phyloP scores from a whole-genome alignment of 2,888 invertebrate genomes.

The Tolmerus cingulatus region DNA sequence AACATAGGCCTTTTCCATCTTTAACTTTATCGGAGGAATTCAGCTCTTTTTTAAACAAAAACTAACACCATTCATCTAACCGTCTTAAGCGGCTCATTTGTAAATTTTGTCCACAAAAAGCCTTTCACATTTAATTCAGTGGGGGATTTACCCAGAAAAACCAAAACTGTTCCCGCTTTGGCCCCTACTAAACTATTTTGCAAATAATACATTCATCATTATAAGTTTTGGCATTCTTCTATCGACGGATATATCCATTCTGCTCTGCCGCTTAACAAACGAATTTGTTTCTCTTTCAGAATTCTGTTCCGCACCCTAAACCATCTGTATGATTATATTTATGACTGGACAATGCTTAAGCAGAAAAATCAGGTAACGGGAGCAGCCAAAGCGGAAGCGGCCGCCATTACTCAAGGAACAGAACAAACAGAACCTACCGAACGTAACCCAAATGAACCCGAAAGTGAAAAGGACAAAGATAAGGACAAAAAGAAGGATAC shows the following conservation, averaged over 20 bases:
- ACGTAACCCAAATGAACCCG: constrained; percentile 6
- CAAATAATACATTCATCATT: constrained; percentile 18
- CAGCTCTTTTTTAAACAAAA: neutral
- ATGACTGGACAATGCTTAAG: constrained; percentile 99
- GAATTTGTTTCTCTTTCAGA: constrained; percentile 70
- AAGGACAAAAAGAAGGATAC: constrained; percentile 17
- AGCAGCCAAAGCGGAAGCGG: constrained; percentile 53
- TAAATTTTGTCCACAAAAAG: neutral
- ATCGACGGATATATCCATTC: neutral
- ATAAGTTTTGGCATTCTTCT: constrained; percentile 18
- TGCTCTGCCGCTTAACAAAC: constrained; percentile 15
- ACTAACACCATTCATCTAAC: neutral
- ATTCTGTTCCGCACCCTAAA: constrained; percentile 99
- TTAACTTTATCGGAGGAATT: neutral
- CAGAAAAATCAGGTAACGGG: constrained; percentile 73
- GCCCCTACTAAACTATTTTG: neutral
- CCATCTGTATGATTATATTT: constrained; percentile 98
- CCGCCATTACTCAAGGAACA: constrained; percentile 50
- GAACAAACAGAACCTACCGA: constrained; percentile 21
- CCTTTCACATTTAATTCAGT: neutral
- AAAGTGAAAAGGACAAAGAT: constrained; percentile 24
- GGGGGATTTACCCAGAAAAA: neutral
- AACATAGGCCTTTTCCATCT: neutral
- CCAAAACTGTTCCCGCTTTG: neutral
- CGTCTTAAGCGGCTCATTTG: neutral